Evolutionary conservation across 2,888 invertebrate genomes (phyloP), one percentile per base, ranked within the genome.

Genomic region (Pasiphila rectangulata): DNA sequence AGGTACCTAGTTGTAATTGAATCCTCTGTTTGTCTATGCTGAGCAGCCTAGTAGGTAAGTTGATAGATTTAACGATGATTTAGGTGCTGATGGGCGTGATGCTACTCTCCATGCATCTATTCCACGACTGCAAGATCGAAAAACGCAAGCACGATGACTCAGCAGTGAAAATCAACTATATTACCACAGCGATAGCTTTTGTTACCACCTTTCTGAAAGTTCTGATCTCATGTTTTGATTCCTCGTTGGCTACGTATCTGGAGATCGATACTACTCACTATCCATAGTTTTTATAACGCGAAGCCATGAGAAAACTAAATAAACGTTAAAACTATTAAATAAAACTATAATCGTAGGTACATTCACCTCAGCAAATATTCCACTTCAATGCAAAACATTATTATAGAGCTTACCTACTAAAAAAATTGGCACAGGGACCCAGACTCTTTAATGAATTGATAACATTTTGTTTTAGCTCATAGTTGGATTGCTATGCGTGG

Each of bases 401-500:
- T n/a, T n/a, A n/a, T n/a, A n/a, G n/a, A n/a, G n/a, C n/a, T n/a
- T n/a, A n/a, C n/a, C n/a, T n/a, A n/a, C n/a, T n/a, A n/a, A n/a
- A n/a, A n/a, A n/a, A n/a, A n/a, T n/a, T n/a, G n/a, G n/a, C n/a
- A n/a, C n/a, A n/a, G n/a, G n/a, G n/a, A n/a, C n/a, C n/a, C n/a
- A n/a, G n/a, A n/a, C n/a, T n/a, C 23, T 6, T 25, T 39, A 19
- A 46, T 23, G 23, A 24, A 46, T 13, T 1, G 3, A 13, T 21
- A 4, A 16, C 7, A 40, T 49, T 71, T 83, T 83, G 87, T 91
- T 91, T 79, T 92, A 96, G 96, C 91, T 96, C 67, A 81, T 94
- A 72, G 94, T 95, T 66, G 96, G 95, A 58, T 91, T 94, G 70
- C 87, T 96, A 67, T 95, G 95, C 90, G 92, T 96, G 64, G 87